phyloP scores from a whole-genome alignment of 2,113 vertebrate species.

The Chrysemys picta region DNA sequence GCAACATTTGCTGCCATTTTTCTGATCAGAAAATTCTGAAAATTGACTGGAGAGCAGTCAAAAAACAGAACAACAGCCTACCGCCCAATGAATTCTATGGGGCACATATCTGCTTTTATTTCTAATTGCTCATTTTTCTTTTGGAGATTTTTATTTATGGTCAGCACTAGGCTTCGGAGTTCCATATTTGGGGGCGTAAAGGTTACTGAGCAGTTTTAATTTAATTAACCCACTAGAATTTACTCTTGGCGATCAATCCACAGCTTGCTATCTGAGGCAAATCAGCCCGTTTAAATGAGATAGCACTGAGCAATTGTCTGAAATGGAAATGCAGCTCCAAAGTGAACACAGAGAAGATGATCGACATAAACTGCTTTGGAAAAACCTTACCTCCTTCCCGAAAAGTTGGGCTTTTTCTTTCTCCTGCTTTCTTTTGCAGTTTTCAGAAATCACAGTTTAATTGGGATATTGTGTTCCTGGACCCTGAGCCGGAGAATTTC shows the following conservation, averaged over 20 bases:
- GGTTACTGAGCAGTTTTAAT: not conserved
- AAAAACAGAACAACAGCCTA: not conserved
- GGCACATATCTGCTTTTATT: not conserved
- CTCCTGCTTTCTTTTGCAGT: not conserved
- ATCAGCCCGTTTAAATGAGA: not conserved
- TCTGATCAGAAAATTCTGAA: not conserved
- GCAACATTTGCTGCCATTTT: not conserved
- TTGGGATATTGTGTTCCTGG: not conserved
- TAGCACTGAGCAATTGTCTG: not conserved
- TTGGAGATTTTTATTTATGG: slow-evolving; percentile 37
- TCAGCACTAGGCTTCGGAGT: not conserved
- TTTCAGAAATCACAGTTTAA: not conserved
- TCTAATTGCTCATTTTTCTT: slow-evolving; percentile 17
- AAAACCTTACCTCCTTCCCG: not conserved
- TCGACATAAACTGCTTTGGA: not conserved
- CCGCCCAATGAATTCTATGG: not conserved
- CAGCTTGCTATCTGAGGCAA: not conserved
- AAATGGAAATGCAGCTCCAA: not conserved
- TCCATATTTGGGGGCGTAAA: not conserved
- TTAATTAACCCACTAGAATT: slow-evolving; percentile 34
- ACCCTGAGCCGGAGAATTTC: not conserved
- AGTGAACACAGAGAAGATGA: not conserved
- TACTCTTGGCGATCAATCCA: not conserved
- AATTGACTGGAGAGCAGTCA: not conserved
- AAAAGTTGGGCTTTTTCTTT: not conserved